A percentile compares a stretch with the other conserved stretches of the same genome.
These are phyloP conservation scores for Maniola hyperantus DNA, from an alignment of 2,888 invertebrate genomes.

Conservation along the genomic window DNA sequence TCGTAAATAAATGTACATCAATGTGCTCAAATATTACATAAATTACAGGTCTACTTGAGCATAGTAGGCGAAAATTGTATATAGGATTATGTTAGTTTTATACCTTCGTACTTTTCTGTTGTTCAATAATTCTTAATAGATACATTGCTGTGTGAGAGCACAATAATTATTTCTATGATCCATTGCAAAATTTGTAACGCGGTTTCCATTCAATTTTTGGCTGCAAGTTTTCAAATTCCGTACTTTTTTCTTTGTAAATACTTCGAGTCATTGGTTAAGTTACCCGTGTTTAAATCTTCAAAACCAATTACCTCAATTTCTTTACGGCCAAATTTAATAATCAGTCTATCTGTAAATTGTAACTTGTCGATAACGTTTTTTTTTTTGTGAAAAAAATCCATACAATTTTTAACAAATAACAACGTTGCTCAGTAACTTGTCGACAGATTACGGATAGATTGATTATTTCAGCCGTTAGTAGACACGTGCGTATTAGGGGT, in stretches of 20 bases:
- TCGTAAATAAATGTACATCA: slow-evolving; percentile 57
- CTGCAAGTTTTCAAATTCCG: slow-evolving; percentile 2
- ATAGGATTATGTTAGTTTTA: slow-evolving; percentile 46
- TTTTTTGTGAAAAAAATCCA: too few relatives aligned
- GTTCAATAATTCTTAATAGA: slow-evolving; percentile 62
- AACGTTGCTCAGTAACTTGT: too few relatives aligned
- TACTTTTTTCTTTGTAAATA: slow-evolving; percentile 64
- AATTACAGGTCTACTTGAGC: slow-evolving; percentile 26
- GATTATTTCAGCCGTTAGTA: too few relatives aligned
- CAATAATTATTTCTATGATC: slow-evolving; percentile 25
- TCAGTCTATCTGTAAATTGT: too few relatives aligned
- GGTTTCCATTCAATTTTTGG: background rate
- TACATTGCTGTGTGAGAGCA: slow-evolving; percentile 49
- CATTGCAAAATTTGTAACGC: slow-evolving; percentile 23
- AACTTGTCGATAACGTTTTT: too few relatives aligned
- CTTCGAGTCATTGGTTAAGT: slow-evolving; percentile 79
- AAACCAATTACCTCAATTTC: slow-evolving; percentile 82
- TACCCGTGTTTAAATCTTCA: slow-evolving; percentile 75
- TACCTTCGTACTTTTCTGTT: slow-evolving; percentile 42
- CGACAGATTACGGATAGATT: too few relatives aligned
- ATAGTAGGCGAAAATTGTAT: slow-evolving; percentile 49
- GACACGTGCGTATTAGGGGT: slow-evolving; percentile 65
- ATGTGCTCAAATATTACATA: slow-evolving; percentile 48
- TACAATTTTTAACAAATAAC: too few relatives aligned
- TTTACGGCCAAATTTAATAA: slow-evolving; percentile 51